Evolutionary conservation across 2,113 vertebrate species (phyloP).

Genomic region (Myodes glareolus): DNA sequence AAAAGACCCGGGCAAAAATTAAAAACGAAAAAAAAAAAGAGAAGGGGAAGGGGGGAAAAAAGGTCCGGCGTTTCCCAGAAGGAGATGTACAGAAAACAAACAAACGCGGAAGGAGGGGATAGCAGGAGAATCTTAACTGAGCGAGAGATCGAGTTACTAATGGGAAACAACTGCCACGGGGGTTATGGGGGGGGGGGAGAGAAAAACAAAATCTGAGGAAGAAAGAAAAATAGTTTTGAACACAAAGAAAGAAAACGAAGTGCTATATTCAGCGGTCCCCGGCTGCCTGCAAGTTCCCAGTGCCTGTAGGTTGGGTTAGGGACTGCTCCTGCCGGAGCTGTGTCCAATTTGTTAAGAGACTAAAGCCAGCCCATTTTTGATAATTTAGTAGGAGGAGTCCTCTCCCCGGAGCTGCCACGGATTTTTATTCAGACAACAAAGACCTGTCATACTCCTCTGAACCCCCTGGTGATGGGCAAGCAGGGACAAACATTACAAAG

Average conservation of each 20-base stretch:
- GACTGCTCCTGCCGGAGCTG: constrained; percentile 94
- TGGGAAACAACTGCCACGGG: constrained; percentile 75
- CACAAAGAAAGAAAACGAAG: constrained; percentile 86
- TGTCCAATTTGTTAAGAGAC: constrained; percentile 98
- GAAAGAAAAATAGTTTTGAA: constrained; percentile 83
- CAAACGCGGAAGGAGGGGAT: constrained; percentile 75
- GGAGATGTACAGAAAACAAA: constrained; percentile 82
- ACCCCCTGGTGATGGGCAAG: constrained; percentile 90
- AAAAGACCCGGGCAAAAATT: not conserved
- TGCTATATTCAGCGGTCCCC: constrained; percentile 87
- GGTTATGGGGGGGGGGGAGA: constrained; percentile 47
- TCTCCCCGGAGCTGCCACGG: constrained; percentile 91
- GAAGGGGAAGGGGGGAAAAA: accelerated
- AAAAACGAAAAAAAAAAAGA: too few species aligned
- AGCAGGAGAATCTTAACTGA: constrained; percentile 69
- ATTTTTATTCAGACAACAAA: constrained; percentile 99
- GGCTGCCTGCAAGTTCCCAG: constrained; percentile 91
- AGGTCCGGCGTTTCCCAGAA: constrained; percentile 80
- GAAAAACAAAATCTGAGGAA: constrained; percentile 70
- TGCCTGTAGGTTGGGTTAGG: constrained; percentile 95
- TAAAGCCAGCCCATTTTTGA: constrained; percentile 98
- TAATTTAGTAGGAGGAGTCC: constrained; percentile 99
- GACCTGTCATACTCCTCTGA: constrained; percentile 96
- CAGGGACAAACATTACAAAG: constrained; percentile 86
- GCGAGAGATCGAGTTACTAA: constrained; percentile 79